phyloP scores from a whole-genome alignment of 2,888 invertebrate genomes.

The Stenotaenia linearis region DNA sequence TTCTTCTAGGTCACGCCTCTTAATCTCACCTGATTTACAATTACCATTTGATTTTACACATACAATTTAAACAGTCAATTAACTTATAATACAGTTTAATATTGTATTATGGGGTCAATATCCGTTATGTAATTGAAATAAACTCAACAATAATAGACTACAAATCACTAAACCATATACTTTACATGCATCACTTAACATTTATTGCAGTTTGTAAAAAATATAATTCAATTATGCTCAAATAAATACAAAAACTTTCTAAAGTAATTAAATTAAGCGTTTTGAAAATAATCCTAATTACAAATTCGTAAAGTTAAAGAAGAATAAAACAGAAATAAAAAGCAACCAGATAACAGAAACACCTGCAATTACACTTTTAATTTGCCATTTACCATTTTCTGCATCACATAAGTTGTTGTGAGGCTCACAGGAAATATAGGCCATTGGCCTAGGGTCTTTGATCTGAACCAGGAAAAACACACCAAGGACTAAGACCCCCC shows the following conservation, averaged over 20 bases:
- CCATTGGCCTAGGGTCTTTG: conserved; percentile 23
- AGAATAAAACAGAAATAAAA: neutral
- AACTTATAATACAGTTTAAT: neutral
- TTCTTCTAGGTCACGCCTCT: neutral
- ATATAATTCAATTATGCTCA: too few species aligned
- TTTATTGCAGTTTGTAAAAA: too few species aligned
- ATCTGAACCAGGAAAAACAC: conserved; percentile 20
- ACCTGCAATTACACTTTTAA: neutral
- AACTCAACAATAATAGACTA: too few species aligned
- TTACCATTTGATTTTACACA: neutral
- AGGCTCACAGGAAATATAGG: neutral
- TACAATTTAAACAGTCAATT: neutral
- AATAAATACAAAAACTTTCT: neutral
- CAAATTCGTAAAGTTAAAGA: neutral
- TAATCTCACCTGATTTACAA: neutral
- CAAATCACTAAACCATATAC: too few species aligned
- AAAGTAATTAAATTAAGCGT: neutral
- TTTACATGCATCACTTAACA: too few species aligned
- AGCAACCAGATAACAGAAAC: neutral
- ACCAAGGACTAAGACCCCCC: conserved; percentile 20
- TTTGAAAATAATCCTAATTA: neutral
- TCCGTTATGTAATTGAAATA: too few species aligned
- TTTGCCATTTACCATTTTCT: neutral
- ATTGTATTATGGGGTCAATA: too few species aligned
- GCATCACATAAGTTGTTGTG: neutral